Evolutionary conservation across 2,888 invertebrate genomes (phyloP), one percentile per base, ranked within the genome.

Genomic region (Choristoneura rosaceana): DNA sequence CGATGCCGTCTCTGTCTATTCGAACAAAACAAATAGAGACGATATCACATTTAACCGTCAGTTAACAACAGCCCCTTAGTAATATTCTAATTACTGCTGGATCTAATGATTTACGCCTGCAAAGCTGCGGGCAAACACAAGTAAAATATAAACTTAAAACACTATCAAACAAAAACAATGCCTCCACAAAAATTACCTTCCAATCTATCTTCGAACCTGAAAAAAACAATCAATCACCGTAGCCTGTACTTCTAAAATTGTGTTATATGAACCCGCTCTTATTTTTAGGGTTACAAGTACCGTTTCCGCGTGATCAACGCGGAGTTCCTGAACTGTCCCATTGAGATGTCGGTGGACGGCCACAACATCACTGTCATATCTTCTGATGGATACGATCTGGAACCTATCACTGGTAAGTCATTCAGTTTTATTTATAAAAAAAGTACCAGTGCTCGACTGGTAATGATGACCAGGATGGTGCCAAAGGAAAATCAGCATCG

Each of bases 301-400:
- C 95, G 98, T 69, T 97, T 98, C 81, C 95, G 98, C 38, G 90
- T 97, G 64, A 97, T 98, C 80, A 98, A 98, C 82, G 97, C 98
- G 0, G 98, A 97, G 83, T 97, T 98, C 83, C 94, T 98, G 59
- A 98, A 98, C 87, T 98, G 98, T 78, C 98, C 98, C 0, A 96
- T 98, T 71, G 96, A 97, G 83, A 87, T 98, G 77, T 97, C 97
- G 0, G 94, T 98, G 7, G 98, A 98, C 79, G 96, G 97, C 81
- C 98, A 98, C 87, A 97, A 96, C 17, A 91, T 98, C 76, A 95
- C 95, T 0, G 95, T 97, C 50, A 96, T 98, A 66, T 96, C 96
- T 74, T 96, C 96, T 3, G 98, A 98, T 87, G 98, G 98, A 1
- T 96, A 95, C 79, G 96, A 98, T 78, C 87, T 98, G 78, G 95